phyloP scores from a whole-genome alignment of 2,888 invertebrate genomes.

The Sacculina carcini region DNA sequence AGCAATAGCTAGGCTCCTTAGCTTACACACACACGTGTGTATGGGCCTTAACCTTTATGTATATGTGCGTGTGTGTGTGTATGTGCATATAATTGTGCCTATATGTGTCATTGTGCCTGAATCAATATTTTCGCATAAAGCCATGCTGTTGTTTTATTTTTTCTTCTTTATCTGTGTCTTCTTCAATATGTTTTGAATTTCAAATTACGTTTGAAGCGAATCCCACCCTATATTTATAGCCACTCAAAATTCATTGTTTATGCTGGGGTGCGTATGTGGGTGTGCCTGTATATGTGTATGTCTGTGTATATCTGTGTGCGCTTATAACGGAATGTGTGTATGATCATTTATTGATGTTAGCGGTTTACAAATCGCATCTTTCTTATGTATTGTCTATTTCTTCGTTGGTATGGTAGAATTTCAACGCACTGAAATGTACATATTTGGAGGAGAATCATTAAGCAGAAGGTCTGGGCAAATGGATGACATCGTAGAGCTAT shows the following conservation, averaged over 20 bases:
- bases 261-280: neutral
- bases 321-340: neutral
- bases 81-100: conserved; percentile 1
- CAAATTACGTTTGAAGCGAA: neutral
- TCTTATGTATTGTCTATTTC: too few relatives aligned
- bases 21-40: too few relatives aligned
- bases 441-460: too few relatives aligned
- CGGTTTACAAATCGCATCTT: too few relatives aligned
- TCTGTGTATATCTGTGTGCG: neutral
- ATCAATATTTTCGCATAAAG: neutral
- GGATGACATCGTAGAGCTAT: too few relatives aligned
- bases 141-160: neutral
- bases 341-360: neutral
- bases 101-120: neutral
- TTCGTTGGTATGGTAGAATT: too few relatives aligned
- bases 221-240: neutral
- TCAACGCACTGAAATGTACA: too few relatives aligned
- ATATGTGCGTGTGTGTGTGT: neutral
- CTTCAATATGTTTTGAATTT: neutral
- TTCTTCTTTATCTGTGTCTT: neutral
- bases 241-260: conserved; percentile 11
- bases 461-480: too few relatives aligned
- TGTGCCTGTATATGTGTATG: neutral
- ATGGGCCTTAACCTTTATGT: neutral
- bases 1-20: too few relatives aligned